Evolutionary conservation across 2,113 vertebrate species (phyloP).

Genomic region (Lophotis ruficrista): DNA sequence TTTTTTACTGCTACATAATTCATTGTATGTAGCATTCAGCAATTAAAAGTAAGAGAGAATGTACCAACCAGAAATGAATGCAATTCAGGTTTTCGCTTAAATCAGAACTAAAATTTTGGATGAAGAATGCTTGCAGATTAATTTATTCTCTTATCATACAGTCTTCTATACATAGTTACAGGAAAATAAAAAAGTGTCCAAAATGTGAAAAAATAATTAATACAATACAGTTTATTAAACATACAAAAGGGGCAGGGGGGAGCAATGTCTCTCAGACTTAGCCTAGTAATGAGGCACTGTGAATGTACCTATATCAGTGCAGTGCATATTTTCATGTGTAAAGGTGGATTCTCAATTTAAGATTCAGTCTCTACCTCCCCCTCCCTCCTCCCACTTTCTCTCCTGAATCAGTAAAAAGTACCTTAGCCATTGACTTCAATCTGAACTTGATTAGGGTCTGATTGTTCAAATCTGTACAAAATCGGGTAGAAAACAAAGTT

Average conservation of each 20-base stretch:
- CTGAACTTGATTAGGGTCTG: constrained; percentile 8
- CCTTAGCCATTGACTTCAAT: not conserved
- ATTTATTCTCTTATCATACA: not conserved
- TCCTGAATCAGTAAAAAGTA: not conserved
- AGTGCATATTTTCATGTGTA: not conserved
- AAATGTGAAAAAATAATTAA: not conserved
- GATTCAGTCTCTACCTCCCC: not conserved
- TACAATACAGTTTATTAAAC: not conserved
- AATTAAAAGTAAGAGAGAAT: not conserved
- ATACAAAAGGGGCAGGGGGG: not conserved
- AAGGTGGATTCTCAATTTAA: not conserved
- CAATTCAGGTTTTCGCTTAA: not conserved
- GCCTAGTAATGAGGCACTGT: not conserved
- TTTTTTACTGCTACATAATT: not conserved
- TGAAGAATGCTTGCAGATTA: not conserved
- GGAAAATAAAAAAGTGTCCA: not conserved
- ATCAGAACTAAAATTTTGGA: not conserved
- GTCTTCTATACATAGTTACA: not conserved
- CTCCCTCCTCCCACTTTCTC: not conserved
- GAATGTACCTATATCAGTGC: not conserved
- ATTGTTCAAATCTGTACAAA: not conserved
- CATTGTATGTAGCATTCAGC: not conserved
- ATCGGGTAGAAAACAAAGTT: not conserved
- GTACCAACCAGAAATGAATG: not conserved
- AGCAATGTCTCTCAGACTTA: not conserved